Percentiles rank a stretch among this genome's conserved stretches.
Evolutionary conservation across 2,797 vertebrate genomes (phyloP).

Genomic region (Myripristis murdjan): DNA sequence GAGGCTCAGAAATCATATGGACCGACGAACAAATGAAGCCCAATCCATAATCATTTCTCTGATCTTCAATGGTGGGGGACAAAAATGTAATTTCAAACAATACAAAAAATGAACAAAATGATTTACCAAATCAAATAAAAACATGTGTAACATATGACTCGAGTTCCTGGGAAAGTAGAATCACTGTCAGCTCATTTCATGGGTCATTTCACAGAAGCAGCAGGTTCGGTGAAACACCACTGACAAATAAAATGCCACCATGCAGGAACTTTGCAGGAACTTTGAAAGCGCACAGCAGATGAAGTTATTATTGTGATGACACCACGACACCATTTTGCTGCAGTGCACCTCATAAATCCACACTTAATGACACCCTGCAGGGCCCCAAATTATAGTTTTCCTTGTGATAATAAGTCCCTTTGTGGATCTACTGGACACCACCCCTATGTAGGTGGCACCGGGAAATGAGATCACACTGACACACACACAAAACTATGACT

Average conservation of each 20-base stretch:
- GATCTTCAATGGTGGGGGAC: no score
- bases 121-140: no score
- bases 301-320: constrained; percentile 54
- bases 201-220: background rate
- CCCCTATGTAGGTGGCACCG: constrained; percentile 6
- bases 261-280: no score
- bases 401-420: constrained; percentile 28
- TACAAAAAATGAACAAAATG: no score
- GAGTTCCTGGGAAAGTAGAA: no score
- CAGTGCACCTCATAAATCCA: constrained; percentile 14
- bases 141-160: no score
- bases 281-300: constrained; percentile 1
- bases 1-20: no score
- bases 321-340: constrained; percentile 27
- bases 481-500: constrained; percentile 35
- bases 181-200: no score
- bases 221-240: constrained; percentile 9
- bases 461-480: constrained; percentile 43
- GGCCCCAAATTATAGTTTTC: constrained; percentile 63
- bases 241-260: no score
- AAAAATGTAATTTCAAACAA: no score
- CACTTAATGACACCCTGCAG: constrained; percentile 48
- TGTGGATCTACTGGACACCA: constrained; percentile 34
- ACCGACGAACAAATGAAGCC: no score
- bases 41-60: no score